Conservation (phyloP, 2,797 vertebrate species). For the Poecilia wingei region DNA sequence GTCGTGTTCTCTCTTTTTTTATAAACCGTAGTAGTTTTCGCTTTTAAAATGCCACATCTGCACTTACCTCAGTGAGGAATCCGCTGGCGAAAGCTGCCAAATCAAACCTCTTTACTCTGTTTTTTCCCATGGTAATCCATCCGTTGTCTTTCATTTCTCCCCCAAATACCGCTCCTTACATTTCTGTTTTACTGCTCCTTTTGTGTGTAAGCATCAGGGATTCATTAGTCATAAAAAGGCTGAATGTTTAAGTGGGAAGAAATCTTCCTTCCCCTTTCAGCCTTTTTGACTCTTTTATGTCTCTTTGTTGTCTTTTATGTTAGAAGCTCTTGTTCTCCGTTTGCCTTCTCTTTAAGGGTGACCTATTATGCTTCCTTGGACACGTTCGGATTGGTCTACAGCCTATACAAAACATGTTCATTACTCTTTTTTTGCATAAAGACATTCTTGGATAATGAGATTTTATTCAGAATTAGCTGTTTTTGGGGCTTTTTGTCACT, state of each 20-base stretch:
- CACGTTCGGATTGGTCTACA: too few species aligned
- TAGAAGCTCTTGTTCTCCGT: conserved; percentile 30
- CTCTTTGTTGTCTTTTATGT: conserved; percentile 41
- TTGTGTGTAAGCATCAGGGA: conserved; percentile 54
- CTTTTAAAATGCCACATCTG: conserved; percentile 8
- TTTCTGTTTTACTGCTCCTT: conserved; percentile 46
- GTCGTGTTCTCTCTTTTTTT: background rate
- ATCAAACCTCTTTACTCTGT: conserved; percentile 6
- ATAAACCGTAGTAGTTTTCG: background rate
- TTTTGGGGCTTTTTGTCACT: too few species aligned
- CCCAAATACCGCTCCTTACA: conserved; percentile 1
- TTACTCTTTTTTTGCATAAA: too few species aligned
- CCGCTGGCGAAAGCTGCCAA: background rate
- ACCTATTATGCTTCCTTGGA: too few species aligned
- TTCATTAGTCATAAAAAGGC: conserved; percentile 47
- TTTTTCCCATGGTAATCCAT: conserved; percentile 6
- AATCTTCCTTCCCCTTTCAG: conserved; percentile 40
- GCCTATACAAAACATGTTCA: too few species aligned
- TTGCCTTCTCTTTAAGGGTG: conserved; percentile 34
- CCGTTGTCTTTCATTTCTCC: background rate
- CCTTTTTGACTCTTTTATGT: conserved; percentile 20
- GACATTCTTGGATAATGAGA: too few species aligned
- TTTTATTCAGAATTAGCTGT: too few species aligned
- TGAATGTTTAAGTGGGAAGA: conserved; percentile 51
- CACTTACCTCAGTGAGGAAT: conserved; percentile 38